Base-by-base conservation (phyloP, 2,113 vertebrate species). In the Chunga burmeisteri region DNA sequence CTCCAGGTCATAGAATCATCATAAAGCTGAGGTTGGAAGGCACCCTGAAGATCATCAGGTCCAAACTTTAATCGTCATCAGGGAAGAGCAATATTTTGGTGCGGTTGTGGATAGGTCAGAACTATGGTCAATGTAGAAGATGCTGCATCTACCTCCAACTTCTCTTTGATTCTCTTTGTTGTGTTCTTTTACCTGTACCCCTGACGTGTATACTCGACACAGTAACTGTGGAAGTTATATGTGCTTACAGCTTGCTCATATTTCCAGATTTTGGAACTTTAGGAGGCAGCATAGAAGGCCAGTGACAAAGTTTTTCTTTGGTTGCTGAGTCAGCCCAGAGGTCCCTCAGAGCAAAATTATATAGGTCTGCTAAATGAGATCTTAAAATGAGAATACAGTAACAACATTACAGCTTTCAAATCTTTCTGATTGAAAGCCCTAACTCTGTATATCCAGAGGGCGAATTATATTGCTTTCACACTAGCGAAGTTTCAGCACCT, bases 241-340 rank as follows among this genome's bases (percentile, higher is more conserved):
- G 19, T 74, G 17, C 61, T 46, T 71, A 32, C 14, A 50, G 10
- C 19, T 52, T 56, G 4, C 20, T 82, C 8, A 0, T 63, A 34
- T 82, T 78, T 79, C 61, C 29, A 40, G 40, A 30, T 44, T 21
- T 34, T 36, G 32, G 38, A 87, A 25, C 22, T 63, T 74, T 6
- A 72, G 36, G 62, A 80, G 36, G 32, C 26, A 81, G 66, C 46
- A 32, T 3, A n/a, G 72, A 86, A 93, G 46, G 49, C 56, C 61
- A 27, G 16, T 71, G 65, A 81, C 47, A 67, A 81, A 85, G 53
- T 42, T 87, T 75, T 85, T 34, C 74, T 71, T 92, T 62, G 36
- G 42, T 68, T 92, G 75, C 84, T 94, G 91, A 97, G 49, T 96
- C 56, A 96, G 83, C 79, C 56, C 75, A 83, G 71, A 75, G 80